phyloP scores from a whole-genome alignment of 2,113 vertebrate genomes.

The Ranitomeya imitator region DNA sequence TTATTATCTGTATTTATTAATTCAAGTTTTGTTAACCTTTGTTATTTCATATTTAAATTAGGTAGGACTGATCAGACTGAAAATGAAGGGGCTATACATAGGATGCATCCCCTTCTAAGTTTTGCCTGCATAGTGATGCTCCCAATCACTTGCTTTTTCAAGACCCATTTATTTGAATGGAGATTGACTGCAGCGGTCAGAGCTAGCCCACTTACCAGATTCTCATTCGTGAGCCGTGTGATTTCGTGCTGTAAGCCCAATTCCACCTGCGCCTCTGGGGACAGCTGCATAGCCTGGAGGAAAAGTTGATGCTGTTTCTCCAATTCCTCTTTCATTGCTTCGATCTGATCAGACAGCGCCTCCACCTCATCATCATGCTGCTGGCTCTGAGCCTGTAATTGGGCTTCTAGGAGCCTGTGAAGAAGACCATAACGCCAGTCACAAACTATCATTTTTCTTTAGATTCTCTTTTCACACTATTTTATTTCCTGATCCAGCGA shows the following conservation, averaged over 20 bases:
- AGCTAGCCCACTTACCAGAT: slow-evolving; percentile 79
- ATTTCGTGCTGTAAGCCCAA: slow-evolving; percentile 91
- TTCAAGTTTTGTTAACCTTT: too few relatives aligned
- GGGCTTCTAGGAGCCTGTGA: slow-evolving; percentile 84
- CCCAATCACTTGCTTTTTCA: too few relatives aligned
- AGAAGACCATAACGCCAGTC: neutral
- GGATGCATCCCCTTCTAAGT: too few relatives aligned
- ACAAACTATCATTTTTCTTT: neutral
- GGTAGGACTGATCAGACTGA: too few relatives aligned
- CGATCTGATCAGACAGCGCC: slow-evolving; percentile 76
- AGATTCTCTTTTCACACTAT: too few relatives aligned
- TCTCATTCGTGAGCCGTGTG: slow-evolving; percentile 89
- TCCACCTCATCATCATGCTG: slow-evolving; percentile 81
- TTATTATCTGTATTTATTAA: too few relatives aligned
- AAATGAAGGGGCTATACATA: too few relatives aligned
- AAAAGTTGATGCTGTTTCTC: slow-evolving; percentile 88
- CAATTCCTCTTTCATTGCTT: slow-evolving; percentile 78
- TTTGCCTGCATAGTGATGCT: too few relatives aligned
- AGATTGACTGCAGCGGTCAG: too few relatives aligned
- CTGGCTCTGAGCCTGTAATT: slow-evolving; percentile 84
- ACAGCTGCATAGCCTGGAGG: slow-evolving; percentile 78
- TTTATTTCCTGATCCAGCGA: too few relatives aligned
- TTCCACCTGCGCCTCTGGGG: slow-evolving; percentile 86
- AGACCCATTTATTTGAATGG: too few relatives aligned
- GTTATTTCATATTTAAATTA: too few relatives aligned